Percentiles rank a stretch among this genome's conserved stretches.
phyloP scores from a whole-genome alignment of 1,140 invertebrate genomes.

The Bombus ignitus region DNA sequence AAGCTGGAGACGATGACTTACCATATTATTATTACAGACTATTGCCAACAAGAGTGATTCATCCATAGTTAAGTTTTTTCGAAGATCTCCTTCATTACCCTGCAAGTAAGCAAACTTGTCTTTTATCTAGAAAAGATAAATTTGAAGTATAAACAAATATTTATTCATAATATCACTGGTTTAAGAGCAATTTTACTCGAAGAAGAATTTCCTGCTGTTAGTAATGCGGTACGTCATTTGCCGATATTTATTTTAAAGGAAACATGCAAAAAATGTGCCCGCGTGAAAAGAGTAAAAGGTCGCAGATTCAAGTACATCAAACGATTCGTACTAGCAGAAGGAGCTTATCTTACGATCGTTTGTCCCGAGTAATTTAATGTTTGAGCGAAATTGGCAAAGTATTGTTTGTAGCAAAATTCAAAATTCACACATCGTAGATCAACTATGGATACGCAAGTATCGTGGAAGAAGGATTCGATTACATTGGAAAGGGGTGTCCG shows the following conservation, averaged over 20 bases:
- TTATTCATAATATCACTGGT: slow-evolving; percentile 18
- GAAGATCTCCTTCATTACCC: slow-evolving; percentile 69
- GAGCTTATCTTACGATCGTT: slow-evolving; percentile 80
- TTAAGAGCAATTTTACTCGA: slow-evolving; percentile 79
- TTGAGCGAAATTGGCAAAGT: neutral
- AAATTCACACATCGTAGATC: slow-evolving; percentile 68
- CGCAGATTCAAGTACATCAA: slow-evolving; percentile 81
- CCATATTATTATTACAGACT: slow-evolving; percentile 42
- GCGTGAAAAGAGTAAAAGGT: slow-evolving; percentile 77
- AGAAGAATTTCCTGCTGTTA: slow-evolving; percentile 79
- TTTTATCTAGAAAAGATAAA: neutral
- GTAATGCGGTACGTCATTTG: slow-evolving; percentile 79
- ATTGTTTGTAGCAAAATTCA: neutral
- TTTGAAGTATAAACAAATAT: neutral
- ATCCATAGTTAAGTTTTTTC: slow-evolving; percentile 69
- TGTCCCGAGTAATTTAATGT: slow-evolving; percentile 81
- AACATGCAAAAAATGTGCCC: slow-evolving; percentile 78
- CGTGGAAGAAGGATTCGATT: slow-evolving; percentile 81
- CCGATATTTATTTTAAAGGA: slow-evolving; percentile 82
- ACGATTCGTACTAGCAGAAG: slow-evolving; percentile 81
- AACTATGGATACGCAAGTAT: slow-evolving; percentile 76
- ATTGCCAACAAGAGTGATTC: slow-evolving; percentile 43
- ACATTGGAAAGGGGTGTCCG: slow-evolving; percentile 78
- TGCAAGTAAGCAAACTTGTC: slow-evolving; percentile 70
- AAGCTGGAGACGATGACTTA: neutral